These are phyloP conservation scores for Pteromalus puparum DNA, from an alignment of 1,140 invertebrate species.

Conservation along the genomic window DNA sequence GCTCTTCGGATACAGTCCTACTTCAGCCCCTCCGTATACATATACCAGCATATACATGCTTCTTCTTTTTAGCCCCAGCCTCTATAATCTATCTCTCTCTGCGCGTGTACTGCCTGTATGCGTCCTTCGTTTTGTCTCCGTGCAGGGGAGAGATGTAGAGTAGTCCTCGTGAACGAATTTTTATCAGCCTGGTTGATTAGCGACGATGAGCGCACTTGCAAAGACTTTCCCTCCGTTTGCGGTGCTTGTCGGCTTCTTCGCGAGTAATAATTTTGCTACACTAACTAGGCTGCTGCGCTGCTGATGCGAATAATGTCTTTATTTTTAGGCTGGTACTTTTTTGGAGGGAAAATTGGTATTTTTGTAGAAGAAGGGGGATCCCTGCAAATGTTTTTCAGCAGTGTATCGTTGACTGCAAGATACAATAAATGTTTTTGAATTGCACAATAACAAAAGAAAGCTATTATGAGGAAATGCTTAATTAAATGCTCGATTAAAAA, in stretches of 20 bases:
- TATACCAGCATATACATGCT: conserved; percentile 23
- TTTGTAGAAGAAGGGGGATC: not conserved
- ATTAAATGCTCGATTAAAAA: no score
- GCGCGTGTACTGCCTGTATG: conserved; percentile 41
- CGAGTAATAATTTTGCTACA: not conserved
- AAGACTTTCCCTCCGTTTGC: not conserved
- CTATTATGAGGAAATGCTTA: no score
- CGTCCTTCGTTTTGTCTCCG: conserved; percentile 54
- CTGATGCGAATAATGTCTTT: not conserved
- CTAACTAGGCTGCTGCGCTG: no score
- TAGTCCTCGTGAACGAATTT: conserved; percentile 39
- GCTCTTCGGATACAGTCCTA: not conserved
- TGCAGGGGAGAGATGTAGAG: conserved; percentile 46
- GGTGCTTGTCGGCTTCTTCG: not conserved
- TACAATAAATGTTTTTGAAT: no score
- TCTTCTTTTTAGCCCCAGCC: not conserved
- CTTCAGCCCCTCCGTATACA: not conserved
- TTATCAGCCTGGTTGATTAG: conserved; percentile 44
- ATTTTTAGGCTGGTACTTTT: not conserved
- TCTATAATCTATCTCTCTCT: not conserved
- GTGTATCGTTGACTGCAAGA: not conserved
- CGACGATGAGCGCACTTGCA: conserved; percentile 28
- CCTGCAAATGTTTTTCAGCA: not conserved
- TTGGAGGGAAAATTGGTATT: no score
- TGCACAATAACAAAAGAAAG: no score